Evolutionary conservation across 2,888 invertebrate genomes (phyloP).

Genomic region (Parnassius smintheus): DNA sequence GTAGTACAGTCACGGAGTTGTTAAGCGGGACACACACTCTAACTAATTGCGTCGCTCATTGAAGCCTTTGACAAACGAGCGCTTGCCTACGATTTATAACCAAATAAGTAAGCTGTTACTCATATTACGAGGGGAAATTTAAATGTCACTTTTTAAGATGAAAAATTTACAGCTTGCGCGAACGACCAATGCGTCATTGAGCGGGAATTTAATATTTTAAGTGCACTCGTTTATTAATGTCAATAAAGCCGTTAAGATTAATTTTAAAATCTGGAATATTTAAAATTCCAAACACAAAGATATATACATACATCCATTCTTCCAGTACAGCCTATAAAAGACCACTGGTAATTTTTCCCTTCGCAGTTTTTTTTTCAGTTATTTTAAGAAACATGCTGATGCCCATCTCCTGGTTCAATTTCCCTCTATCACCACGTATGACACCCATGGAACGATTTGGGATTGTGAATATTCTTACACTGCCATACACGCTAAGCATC

Average conservation of each 20-base stretch:
- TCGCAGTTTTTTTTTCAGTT: too few relatives aligned
- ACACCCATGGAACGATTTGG: too few relatives aligned
- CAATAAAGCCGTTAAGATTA: constrained; percentile 6
- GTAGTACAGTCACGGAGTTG: constrained; percentile 44
- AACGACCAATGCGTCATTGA: constrained; percentile 60
- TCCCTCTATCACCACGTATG: too few relatives aligned
- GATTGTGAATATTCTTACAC: too few relatives aligned
- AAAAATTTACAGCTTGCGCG: constrained; percentile 57
- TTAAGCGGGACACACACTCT: constrained; percentile 64
- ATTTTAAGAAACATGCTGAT: too few relatives aligned
- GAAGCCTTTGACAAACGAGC: constrained; percentile 62
- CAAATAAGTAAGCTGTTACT: constrained; percentile 69
- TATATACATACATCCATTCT: not conserved
- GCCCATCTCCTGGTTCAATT: too few relatives aligned
- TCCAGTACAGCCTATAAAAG: not conserved
- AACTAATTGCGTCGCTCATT: constrained; percentile 70
- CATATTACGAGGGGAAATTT: constrained; percentile 71
- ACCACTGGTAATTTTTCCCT: too few relatives aligned
- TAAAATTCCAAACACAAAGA: not conserved
- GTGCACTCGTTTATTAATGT: constrained; percentile 54
- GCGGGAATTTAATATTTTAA: constrained; percentile 73
- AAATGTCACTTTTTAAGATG: constrained; percentile 68
- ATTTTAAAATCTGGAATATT: constrained; percentile 4
- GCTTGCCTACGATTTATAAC: constrained; percentile 53
- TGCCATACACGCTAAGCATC: too few relatives aligned